Evolutionary conservation across 1,140 invertebrate species (phyloP).

Genomic region (Galleria mellonella): DNA sequence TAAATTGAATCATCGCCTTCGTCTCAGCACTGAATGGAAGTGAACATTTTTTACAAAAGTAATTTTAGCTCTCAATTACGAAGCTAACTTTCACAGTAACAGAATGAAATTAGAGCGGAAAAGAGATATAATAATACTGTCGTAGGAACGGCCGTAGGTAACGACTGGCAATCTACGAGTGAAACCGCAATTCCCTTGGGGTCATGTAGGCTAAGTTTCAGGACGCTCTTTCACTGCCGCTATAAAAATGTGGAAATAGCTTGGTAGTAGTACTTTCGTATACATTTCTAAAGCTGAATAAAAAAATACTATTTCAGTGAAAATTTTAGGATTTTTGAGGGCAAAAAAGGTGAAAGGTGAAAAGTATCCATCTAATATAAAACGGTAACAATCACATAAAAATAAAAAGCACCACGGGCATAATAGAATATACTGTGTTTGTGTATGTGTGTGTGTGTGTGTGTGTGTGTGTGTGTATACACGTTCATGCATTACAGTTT

Average conservation of each 20-base stretch:
- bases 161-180: background rate
- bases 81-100: background rate
- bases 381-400: no score
- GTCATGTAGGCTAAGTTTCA: background rate
- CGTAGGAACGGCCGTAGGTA: background rate
- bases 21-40: slow-evolving; percentile 2
- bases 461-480: no score
- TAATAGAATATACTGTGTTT: no score
- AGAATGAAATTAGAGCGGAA: slow-evolving; percentile 6
- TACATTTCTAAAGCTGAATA: no score
- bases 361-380: no score
- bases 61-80: slow-evolving; percentile 3
- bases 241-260: background rate
- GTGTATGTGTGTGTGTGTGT: no score
- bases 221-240: background rate
- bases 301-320: no score
- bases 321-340: no score
- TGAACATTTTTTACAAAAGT: slow-evolving; percentile 6
- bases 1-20: slow-evolving; percentile 9
- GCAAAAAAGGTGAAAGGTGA: no score
- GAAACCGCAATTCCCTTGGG: background rate
- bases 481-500: no score
- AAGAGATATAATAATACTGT: slow-evolving; percentile 3
- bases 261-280: no score
- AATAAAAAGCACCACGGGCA: no score